Conservation (phyloP, 1,140 invertebrate species). For the Heliconius himera region DNA sequence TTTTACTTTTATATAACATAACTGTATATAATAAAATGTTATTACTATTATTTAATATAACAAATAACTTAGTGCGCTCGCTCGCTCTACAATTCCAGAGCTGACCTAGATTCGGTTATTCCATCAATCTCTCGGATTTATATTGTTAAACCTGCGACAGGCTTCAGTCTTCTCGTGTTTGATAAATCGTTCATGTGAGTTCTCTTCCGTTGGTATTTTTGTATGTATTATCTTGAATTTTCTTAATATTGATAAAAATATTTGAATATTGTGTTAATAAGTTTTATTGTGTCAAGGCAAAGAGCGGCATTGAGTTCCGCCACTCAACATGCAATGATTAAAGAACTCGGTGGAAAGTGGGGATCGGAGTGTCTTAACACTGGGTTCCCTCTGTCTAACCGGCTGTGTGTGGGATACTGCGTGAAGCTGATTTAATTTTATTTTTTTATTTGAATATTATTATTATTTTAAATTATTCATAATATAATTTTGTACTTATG, state of each 20-base stretch:
- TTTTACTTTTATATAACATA: not conserved
- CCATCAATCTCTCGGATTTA: conserved; percentile 24
- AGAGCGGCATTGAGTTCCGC: too few relatives aligned
- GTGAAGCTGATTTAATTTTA: too few relatives aligned
- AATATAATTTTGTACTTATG: too few relatives aligned
- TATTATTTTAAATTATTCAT: too few relatives aligned
- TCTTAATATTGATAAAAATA: not conserved
- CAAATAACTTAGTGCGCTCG: not conserved
- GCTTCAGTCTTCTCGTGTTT: conserved; percentile 9
- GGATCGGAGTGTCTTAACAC: too few relatives aligned
- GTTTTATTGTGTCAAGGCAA: too few relatives aligned
- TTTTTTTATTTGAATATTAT: too few relatives aligned
- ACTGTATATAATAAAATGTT: not conserved
- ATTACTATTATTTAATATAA: conserved; percentile 14
- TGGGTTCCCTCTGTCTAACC: too few relatives aligned
- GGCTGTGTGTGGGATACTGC: too few relatives aligned
- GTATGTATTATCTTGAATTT: not conserved
- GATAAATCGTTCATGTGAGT: conserved; percentile 9
- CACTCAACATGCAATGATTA: too few relatives aligned
- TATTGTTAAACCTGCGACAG: conserved; percentile 21
- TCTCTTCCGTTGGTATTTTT: not conserved
- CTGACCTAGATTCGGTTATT: conserved; percentile 26
- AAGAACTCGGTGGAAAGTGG: too few relatives aligned
- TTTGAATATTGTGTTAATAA: too few relatives aligned
- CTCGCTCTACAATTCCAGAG: conserved; percentile 8